Conservation (phyloP, 2,113 vertebrate species). For the Macheiramphus alcinus region DNA sequence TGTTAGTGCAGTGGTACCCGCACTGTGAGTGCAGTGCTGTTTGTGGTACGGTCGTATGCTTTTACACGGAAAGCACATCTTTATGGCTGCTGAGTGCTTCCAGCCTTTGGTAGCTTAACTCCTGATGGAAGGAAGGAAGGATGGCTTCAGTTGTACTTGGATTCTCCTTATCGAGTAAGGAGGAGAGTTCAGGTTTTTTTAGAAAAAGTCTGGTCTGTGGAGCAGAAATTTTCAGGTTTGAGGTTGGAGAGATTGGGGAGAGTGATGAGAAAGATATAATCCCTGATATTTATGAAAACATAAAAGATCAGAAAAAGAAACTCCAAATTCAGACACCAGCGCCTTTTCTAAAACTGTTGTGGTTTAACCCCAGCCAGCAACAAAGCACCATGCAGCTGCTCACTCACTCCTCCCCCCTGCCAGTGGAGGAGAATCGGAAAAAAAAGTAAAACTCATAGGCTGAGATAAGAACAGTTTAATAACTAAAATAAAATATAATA, state of each 20-base stretch:
- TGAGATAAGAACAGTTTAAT: no score
- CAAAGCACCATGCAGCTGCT: no score
- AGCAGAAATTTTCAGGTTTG: not conserved
- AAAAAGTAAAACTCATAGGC: no score
- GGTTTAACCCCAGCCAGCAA: no score
- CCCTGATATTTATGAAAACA: not conserved
- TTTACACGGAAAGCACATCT: not conserved
- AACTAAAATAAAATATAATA: no score
- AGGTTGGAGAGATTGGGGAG: not conserved
- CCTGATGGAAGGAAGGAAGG: not conserved
- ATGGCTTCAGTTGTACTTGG: not conserved
- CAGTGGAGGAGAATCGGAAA: no score
- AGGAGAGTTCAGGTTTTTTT: not conserved
- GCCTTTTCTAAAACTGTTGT: not conserved
- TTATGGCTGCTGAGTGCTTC: not conserved
- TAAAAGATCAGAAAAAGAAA: not conserved
- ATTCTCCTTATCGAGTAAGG: not conserved
- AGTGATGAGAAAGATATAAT: not conserved
- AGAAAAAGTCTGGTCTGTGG: not conserved
- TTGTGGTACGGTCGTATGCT: not conserved
- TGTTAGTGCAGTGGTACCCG: not conserved
- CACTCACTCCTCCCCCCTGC: no score
- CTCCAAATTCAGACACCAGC: not conserved
- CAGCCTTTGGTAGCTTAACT: not conserved
- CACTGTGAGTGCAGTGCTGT: not conserved